A percentile compares a stretch with the other conserved stretches of the same genome.
phyloP scores from a whole-genome alignment of 92 coral and sea anemone species.

The Siderastrea radians region DNA sequence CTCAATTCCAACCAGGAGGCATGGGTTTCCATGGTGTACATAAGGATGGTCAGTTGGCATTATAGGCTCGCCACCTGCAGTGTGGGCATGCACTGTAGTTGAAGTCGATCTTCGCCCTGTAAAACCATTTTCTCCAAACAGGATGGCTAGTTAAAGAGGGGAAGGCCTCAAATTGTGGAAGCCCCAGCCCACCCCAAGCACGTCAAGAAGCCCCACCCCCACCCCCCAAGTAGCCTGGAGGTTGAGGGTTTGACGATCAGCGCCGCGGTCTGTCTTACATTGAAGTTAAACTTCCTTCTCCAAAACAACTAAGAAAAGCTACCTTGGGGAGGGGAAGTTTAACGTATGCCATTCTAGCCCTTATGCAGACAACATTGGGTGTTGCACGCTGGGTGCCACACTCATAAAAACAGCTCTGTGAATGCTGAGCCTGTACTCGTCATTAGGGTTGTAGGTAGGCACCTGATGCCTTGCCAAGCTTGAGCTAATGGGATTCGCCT shows the following conservation, averaged over 20 bases:
- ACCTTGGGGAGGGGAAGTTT: slow-evolving; percentile 36
- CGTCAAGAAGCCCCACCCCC: slow-evolving; percentile 19
- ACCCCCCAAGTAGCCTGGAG: slow-evolving; percentile 47
- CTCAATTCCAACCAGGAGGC: slow-evolving; percentile 25
- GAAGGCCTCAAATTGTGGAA: slow-evolving; percentile 14
- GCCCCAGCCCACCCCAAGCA: slow-evolving; percentile 17
- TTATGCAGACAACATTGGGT: slow-evolving; percentile 33
- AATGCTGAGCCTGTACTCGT: slow-evolving; percentile 40
- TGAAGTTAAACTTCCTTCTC: no score
- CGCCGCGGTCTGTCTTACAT: no score
- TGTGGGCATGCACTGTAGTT: slow-evolving; percentile 50
- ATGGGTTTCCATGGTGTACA: slow-evolving; percentile 22
- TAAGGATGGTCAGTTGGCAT: background rate
- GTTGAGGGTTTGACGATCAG: no score
- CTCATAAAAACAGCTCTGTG: slow-evolving; percentile 46
- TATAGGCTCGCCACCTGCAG: slow-evolving; percentile 20
- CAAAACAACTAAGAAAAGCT: slow-evolving; percentile 29
- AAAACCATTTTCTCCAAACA: slow-evolving; percentile 44
- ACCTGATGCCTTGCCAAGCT: background rate
- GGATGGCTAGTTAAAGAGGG: slow-evolving; percentile 35
- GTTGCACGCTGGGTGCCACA: slow-evolving; percentile 44
- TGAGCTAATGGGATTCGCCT: slow-evolving; percentile 57
- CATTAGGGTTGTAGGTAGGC: slow-evolving; percentile 37
- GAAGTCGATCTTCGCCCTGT: slow-evolving; percentile 41
- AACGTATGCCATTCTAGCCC: slow-evolving; percentile 33